phyloP scores from a whole-genome alignment of 92 coral and sea anemone species.

The Epizoanthus rinbou region DNA sequence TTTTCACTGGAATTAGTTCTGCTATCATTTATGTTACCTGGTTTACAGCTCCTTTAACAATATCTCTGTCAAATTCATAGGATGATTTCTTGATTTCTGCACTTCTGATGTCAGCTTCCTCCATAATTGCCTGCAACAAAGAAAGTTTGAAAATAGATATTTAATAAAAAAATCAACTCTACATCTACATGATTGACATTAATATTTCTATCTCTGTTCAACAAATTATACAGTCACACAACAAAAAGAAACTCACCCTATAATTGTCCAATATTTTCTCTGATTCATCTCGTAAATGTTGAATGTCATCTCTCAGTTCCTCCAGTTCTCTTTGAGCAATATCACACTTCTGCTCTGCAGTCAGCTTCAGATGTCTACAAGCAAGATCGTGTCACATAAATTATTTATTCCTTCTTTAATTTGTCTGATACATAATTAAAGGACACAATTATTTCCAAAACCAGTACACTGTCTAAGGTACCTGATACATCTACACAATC shows the following conservation, averaged over 20 bases:
- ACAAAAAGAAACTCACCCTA: slow-evolving; percentile 61
- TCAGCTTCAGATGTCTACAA: slow-evolving; percentile 87
- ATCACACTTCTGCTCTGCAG: slow-evolving; percentile 99
- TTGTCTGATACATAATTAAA: neutral
- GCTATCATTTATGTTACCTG: slow-evolving; percentile 54
- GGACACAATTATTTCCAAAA: neutral
- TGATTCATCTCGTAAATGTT: slow-evolving; percentile 91
- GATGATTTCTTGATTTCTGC: slow-evolving; percentile 93
- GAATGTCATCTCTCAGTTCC: slow-evolving; percentile 95
- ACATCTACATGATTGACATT: too few species aligned
- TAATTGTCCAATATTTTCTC: slow-evolving; percentile 95
- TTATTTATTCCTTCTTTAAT: neutral
- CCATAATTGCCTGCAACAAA: slow-evolving; percentile 93
- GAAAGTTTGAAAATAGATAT: neutral
- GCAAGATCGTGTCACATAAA: neutral
- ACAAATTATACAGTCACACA: neutral
- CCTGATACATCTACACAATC: too few species aligned
- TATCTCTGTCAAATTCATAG: slow-evolving; percentile 97
- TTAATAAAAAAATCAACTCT: neutral
- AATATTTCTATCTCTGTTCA: too few species aligned
- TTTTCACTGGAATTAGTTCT: too few species aligned
- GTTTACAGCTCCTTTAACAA: slow-evolving; percentile 96
- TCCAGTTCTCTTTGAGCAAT: slow-evolving; percentile 98
- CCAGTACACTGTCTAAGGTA: too few species aligned
- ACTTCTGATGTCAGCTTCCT: slow-evolving; percentile 96